These are phyloP conservation scores for Phylloscopus whistleri DNA, from an alignment of 2,113 vertebrate species.

Conservation along the genomic window DNA sequence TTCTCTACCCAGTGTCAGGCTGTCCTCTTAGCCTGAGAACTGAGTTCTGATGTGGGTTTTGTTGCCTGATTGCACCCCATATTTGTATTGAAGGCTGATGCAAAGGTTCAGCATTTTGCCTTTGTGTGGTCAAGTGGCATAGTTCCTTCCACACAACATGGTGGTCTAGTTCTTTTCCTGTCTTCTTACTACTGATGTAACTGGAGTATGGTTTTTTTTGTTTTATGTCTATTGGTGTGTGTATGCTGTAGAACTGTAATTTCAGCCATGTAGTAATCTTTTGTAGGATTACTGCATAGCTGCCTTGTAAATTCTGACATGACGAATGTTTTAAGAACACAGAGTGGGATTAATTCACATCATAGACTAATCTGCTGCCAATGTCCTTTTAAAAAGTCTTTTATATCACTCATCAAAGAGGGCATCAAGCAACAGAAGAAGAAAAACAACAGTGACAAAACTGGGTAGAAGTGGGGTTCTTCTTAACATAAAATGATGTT, in stretches of 20 bases:
- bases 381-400: slow-evolving; percentile 13
- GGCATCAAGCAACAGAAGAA: slow-evolving; percentile 4
- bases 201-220: neutral
- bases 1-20: neutral
- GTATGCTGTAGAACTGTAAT: neutral
- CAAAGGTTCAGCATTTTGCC: neutral
- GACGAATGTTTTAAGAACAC: neutral
- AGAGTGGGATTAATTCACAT: slow-evolving; percentile 15
- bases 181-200: neutral
- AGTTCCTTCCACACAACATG: neutral
- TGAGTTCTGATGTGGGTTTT: neutral
- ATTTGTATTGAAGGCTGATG: neutral
- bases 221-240: neutral
- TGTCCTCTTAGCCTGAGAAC: neutral
- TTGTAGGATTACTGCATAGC: neutral
- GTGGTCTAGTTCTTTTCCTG: neutral
- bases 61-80: rapidly evolving
- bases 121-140: neutral
- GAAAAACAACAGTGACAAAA: neutral
- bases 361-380: slow-evolving; percentile 24
- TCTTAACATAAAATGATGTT: neutral
- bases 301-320: neutral
- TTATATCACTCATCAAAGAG: slow-evolving; percentile 43
- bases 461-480: neutral
- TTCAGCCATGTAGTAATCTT: neutral